phyloP scores from a whole-genome alignment of 1,140 invertebrate genomes.

The Holotrichia oblita region DNA sequence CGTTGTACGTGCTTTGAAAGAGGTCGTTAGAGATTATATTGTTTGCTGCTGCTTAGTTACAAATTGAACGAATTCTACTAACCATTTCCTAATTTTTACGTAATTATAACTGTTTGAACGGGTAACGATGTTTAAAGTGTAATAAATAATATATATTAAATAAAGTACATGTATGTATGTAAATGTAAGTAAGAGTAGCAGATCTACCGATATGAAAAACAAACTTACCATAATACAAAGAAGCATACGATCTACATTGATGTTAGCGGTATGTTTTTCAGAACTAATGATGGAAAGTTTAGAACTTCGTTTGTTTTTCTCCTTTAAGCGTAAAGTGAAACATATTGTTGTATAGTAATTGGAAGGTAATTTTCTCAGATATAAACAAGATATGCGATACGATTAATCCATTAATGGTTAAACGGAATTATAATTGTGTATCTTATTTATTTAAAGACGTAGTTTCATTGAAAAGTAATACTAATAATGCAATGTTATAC shows the following conservation, averaged over 20 bases:
- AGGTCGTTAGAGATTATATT: too few relatives aligned
- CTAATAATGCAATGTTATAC: too few relatives aligned
- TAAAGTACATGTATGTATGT: background rate
- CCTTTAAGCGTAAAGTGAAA: conserved; percentile 2
- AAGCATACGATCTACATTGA: background rate
- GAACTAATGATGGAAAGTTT: background rate
- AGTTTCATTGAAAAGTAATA: too few relatives aligned
- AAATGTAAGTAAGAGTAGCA: background rate
- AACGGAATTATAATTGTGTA: too few relatives aligned
- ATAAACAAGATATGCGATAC: background rate
- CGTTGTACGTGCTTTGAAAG: too few relatives aligned
- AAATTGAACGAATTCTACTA: too few relatives aligned
- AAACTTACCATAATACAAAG: background rate
- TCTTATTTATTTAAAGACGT: too few relatives aligned
- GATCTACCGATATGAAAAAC: background rate
- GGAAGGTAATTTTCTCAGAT: background rate
- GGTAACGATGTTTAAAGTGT: too few relatives aligned
- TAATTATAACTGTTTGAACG: too few relatives aligned
- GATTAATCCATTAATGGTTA: background rate
- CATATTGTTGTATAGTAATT: background rate
- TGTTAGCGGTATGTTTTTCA: background rate
- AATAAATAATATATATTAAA: too few relatives aligned
- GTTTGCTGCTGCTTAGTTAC: too few relatives aligned
- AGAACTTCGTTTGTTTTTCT: conserved; percentile 1
- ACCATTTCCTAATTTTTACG: too few relatives aligned